These are phyloP conservation scores for Drosophila baimaii DNA, from an alignment of 1,140 invertebrate species.

Conservation along the genomic window DNA sequence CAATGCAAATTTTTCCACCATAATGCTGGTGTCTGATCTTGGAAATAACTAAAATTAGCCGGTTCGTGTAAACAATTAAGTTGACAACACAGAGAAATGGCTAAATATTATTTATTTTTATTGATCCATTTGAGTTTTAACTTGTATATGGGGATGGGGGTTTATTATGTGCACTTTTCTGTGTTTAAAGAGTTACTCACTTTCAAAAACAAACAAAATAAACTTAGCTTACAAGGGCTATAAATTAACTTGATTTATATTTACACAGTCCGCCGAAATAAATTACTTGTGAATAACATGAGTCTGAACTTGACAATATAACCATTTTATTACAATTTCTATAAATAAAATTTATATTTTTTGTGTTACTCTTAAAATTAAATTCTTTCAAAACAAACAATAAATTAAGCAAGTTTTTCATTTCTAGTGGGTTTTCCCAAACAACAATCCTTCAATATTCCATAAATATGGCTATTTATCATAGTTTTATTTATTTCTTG, in stretches of 20 bases:
- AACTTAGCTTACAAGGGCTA: background rate
- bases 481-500: too few species aligned
- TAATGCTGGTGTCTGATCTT: conserved; percentile 19
- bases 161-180: background rate
- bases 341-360: background rate
- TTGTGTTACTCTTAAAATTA: too few species aligned
- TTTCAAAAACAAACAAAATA: background rate
- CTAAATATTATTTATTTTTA: background rate
- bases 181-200: too few species aligned
- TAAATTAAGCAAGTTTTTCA: too few species aligned
- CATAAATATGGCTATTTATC: too few species aligned
- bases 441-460: too few species aligned
- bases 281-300: background rate
- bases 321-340: background rate
- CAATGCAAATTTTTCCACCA: conserved; percentile 43
- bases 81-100: background rate
- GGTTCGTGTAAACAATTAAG: conserved; percentile 12
- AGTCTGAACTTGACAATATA: background rate
- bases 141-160: background rate
- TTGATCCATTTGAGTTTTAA: background rate
- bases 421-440: too few species aligned
- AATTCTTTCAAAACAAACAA: background rate
- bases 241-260: conserved; percentile 4
- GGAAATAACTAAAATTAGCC: conserved; percentile 18
- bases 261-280: background rate